A percentile compares a stretch with the other conserved stretches of the same genome.
Evolutionary conservation across 2,113 vertebrate genomes (phyloP).

Genomic region (Bungarus multicinctus): DNA sequence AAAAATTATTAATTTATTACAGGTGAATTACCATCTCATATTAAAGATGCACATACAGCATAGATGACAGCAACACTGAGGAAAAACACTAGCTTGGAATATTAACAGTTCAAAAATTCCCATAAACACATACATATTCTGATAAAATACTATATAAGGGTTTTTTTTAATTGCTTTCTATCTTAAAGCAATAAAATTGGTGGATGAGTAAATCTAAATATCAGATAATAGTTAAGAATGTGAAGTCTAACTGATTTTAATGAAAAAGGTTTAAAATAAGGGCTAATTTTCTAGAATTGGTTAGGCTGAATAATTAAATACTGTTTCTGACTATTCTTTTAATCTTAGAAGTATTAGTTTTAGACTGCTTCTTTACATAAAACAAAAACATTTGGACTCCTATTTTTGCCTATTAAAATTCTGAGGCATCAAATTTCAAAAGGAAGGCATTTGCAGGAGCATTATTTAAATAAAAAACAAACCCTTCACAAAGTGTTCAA

Average conservation of each 20-base stretch:
- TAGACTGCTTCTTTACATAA: not conserved
- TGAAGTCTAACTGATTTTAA: not conserved
- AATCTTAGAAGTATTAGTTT: not conserved
- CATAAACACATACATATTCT: not conserved
- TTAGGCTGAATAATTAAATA: not conserved
- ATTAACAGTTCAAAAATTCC: not conserved
- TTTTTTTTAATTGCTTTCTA: not conserved
- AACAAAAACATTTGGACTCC: not conserved
- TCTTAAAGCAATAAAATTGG: not conserved
- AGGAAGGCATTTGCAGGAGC: not conserved
- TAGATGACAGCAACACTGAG: not conserved
- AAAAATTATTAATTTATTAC: not conserved
- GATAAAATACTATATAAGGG: not conserved
- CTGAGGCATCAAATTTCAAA: not conserved
- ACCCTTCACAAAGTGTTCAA: not conserved
- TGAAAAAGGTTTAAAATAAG: not conserved
- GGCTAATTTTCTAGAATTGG: not conserved
- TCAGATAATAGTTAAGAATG: not conserved
- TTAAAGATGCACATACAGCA: not conserved
- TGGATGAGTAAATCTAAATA: not conserved
- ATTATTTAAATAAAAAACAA: not conserved
- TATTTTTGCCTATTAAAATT: not conserved
- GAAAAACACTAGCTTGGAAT: not conserved
- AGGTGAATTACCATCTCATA: not conserved
- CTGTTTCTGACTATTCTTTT: not conserved